Evolutionary conservation across 1,140 invertebrate species (phyloP).

Genomic region (Trachelipus rathkii): DNA sequence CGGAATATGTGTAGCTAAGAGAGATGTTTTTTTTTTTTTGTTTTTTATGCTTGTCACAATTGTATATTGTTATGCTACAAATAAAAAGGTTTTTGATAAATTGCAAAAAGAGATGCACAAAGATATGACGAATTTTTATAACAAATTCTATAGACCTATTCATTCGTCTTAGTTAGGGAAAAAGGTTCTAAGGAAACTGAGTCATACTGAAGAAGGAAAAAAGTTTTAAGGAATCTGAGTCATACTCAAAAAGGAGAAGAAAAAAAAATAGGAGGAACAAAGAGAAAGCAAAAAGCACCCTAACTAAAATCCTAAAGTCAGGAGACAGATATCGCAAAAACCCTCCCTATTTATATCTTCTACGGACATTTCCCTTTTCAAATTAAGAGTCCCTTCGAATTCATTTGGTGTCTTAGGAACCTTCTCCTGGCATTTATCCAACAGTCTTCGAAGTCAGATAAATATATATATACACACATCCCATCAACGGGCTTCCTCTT

Average conservation of each 20-base stretch:
- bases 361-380: conserved; percentile 9
- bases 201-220: no score
- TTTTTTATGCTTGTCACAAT: no score
- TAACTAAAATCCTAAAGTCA: neutral
- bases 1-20: no score
- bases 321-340: conserved; percentile 7
- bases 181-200: no score
- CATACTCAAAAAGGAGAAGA: neutral
- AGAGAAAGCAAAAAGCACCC: neutral
- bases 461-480: neutral
- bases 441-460: neutral
- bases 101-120: no score
- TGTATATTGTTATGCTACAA: no score
- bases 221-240: neutral
- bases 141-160: no score
- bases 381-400: conserved; percentile 3
- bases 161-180: no score
- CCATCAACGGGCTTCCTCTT: conserved; percentile 2
- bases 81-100: no score
- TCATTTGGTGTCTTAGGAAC: neutral
- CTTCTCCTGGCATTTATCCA: neutral
- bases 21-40: no score
- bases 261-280: neutral
- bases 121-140: no score
- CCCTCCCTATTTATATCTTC: conserved; percentile 3